Base-by-base conservation (phyloP, 2,113 vertebrate species). In the Symphodus melops region DNA sequence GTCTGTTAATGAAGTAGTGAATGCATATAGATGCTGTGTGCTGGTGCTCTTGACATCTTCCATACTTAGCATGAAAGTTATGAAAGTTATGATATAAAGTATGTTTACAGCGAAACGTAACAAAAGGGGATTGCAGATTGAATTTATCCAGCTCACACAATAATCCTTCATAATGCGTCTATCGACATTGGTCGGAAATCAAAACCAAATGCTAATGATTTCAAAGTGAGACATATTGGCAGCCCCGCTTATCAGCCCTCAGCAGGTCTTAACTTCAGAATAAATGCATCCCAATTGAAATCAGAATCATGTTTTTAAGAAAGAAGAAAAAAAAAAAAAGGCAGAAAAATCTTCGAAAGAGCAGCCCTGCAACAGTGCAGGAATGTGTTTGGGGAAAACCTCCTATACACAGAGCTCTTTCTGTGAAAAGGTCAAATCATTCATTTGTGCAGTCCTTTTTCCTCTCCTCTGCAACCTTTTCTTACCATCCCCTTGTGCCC, bases 391-490 rank as follows among this genome's bases (percentile, higher is more conserved):
- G 71, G 86, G 90, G 90, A 90, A 88, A 88, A 86, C 86, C 88
- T 86, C 69, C 80, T 90, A 81, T 85, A 92, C 85, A 91, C 86
- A 92, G 68, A 89, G 83, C 83, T 86, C 85, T 92, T 93, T 94
- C 88, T 92, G 91, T 91, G 86, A 91, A 94, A 94, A 91, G 84
- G 90, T 91, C 91, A 93, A 91, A 93, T 93, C 87, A 88, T 91
- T 93, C 84, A 91, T 94, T 92, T 52, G 63, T 82, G 80, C 67
- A 79, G 68, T 88, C 88, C 78, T 88, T 91, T 91, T 90, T 90
- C 86, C 84, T 82, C 83, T 86, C 86, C 80, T 87, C 68, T 83
- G 81, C 90, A 90, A 89, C 82, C 91, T 91, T 89, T 91, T 85
- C 84, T 90, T 92, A 87, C 88, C 77, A 83, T 82, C 81, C 73